A percentile compares a stretch with the other conserved stretches of the same genome.
Conservation (phyloP, 1,140 invertebrate species). For the Sogatella furcifera region DNA sequence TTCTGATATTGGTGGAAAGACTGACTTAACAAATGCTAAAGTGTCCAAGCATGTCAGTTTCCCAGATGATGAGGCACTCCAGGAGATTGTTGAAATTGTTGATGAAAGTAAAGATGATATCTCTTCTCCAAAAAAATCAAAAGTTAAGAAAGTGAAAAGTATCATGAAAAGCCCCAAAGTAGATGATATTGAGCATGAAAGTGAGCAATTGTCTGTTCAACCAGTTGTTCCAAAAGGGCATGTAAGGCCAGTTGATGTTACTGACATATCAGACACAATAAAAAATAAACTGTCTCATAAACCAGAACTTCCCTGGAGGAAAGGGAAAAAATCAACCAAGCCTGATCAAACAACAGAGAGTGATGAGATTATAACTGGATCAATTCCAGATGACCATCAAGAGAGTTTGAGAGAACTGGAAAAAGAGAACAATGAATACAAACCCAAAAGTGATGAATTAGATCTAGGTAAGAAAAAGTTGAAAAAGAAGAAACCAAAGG, state of each 20-base stretch:
- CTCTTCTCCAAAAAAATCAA: too few relatives aligned
- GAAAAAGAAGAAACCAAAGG: constrained; percentile 28
- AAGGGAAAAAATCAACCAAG: constrained; percentile 9
- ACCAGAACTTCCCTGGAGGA: constrained; percentile 18
- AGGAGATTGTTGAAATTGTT: neutral
- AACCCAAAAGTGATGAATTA: constrained; percentile 21
- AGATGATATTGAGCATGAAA: too few relatives aligned
- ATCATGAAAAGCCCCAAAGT: too few relatives aligned
- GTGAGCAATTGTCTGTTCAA: too few relatives aligned
- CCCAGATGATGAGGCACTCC: neutral
- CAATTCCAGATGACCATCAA: neutral
- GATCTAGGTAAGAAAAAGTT: constrained; percentile 5
- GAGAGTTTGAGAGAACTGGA: neutral
- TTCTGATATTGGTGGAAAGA: constrained; percentile 3
- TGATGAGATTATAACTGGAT: neutral
- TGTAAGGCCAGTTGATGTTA: neutral
- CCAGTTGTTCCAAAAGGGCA: too few relatives aligned
- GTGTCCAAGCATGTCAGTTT: neutral
- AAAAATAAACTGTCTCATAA: constrained; percentile 11
- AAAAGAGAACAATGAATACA: neutral
- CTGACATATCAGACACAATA: neutral
- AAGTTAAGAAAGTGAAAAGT: too few relatives aligned
- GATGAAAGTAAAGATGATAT: neutral
- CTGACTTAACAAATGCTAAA: constrained; percentile 5
- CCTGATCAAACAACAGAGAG: too few relatives aligned